A percentile compares a stretch with the other conserved stretches of the same genome.
Evolutionary conservation across 2,888 invertebrate species (phyloP).

Genomic region (Lasioglossum malachurum): DNA sequence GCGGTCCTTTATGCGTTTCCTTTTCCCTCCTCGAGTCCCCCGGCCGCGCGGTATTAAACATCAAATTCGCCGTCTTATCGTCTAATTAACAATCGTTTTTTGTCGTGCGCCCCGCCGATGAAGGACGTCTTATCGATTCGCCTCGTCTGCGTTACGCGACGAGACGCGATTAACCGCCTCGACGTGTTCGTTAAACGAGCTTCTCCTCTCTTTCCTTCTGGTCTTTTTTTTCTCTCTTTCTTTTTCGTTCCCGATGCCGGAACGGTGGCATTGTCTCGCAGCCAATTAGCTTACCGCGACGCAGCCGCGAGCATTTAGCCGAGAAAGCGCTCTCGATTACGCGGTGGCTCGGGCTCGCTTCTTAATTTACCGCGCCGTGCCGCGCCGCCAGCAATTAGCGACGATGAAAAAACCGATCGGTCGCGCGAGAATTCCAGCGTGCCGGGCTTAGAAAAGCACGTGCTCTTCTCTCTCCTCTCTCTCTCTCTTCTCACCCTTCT

Average conservation of each 20-base stretch:
- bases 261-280: conserved; percentile 60
- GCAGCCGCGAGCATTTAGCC: conserved; percentile 42
- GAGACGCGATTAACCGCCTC: conserved; percentile 8
- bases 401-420: conserved; percentile 24
- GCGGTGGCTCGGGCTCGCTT: conserved; percentile 43
- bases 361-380: conserved; percentile 62
- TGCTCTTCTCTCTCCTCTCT: conserved; percentile 47
- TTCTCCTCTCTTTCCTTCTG: background rate
- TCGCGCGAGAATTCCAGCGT: conserved; percentile 31
- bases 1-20: conserved; percentile 32
- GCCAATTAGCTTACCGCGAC: conserved; percentile 63
- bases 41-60: conserved; percentile 28
- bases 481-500: background rate
- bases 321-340: conserved; percentile 54
- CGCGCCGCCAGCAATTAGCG: conserved; percentile 63
- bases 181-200: conserved; percentile 41
- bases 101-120: background rate
- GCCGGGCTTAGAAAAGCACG: conserved; percentile 66
- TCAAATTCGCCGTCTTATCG: conserved; percentile 34
- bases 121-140: conserved; percentile 16
- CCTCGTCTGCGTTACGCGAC: background rate
- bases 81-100: conserved; percentile 30
- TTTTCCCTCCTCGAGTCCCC: conserved; percentile 22
- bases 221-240: background rate
- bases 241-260: conserved; percentile 12